Percentiles rank a stretch among this genome's conserved stretches.
phyloP scores from a whole-genome alignment of 2,888 invertebrate species.

The Drosophila nr. fundita region DNA sequence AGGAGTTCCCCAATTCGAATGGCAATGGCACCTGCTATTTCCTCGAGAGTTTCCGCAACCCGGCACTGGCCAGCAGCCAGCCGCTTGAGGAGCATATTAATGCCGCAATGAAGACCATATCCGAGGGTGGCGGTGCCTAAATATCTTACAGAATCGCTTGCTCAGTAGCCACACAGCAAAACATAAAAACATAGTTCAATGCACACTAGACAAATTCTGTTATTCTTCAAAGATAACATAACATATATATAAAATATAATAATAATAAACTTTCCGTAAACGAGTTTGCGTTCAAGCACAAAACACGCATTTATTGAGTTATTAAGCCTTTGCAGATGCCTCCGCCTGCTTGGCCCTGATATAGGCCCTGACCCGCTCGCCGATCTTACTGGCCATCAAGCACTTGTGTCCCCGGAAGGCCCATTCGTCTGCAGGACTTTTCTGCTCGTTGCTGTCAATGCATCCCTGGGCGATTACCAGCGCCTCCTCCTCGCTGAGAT shows the following conservation, averaged over 20 bases:
- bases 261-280: conserved; percentile 66
- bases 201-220: conserved; percentile 69
- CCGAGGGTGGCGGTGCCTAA: conserved; percentile 72
- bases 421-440: conserved; percentile 79
- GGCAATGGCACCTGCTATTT: conserved; percentile 94
- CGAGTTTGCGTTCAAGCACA: conserved; percentile 60
- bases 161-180: conserved; percentile 53
- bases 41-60: conserved; percentile 91
- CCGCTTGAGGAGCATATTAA: conserved; percentile 85
- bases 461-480: conserved; percentile 79
- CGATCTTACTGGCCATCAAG: conserved; percentile 80
- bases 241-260: conserved; percentile 5
- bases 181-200: conserved; percentile 55
- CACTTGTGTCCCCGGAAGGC: conserved; percentile 84
- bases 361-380: conserved; percentile 76
- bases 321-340: conserved; percentile 44
- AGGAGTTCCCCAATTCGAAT: conserved; percentile 91
- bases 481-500: conserved; percentile 78
- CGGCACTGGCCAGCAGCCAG: conserved; percentile 87
- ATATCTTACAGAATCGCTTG: conserved; percentile 42
- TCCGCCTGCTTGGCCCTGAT: conserved; percentile 71
- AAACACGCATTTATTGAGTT: conserved; percentile 32
- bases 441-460: conserved; percentile 77
- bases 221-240: conserved; percentile 29
- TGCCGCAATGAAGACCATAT: conserved; percentile 83